Base-by-base conservation (phyloP, 2,888 invertebrate genomes). In the Cancer borealis region DNA sequence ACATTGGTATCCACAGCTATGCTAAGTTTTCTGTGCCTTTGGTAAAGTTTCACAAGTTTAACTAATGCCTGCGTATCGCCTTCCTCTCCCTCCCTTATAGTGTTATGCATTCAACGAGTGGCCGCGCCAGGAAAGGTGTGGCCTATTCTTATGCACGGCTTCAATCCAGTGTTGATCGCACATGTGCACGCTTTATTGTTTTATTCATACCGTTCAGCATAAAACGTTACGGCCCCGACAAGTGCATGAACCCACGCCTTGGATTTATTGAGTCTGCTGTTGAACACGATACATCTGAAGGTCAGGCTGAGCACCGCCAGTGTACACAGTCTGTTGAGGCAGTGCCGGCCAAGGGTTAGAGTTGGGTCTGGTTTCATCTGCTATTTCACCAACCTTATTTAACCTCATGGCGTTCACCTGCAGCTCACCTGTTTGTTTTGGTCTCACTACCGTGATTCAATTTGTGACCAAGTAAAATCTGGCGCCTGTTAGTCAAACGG, bases 151-250 rank as follows among this genome's bases (percentile, higher is more conserved):
- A 92, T 92, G 88, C 92, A 92, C 39, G 66, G 60, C 88, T 87
- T 60, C 84, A n/a, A 46, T 46, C 88, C 73, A 49, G 66, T 89
- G 93, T 89, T 60, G 66, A 73, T 93, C 66, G 89, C 66, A 39
- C 88, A 79, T 49, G 88, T 47, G 49, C 92, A 17, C 87, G 46
- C 46, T 39, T 93, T 88, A 88, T 88, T 93, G 66, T 93, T 89
- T 93, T 93, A 93, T 93, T 89, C 93, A 93, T 93, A 49, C 39
- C 73, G 60, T 46, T 49, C 66, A 45, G 54, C 87, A 93, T 93
- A 89, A 93, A 73, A 73, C 88, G 54, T 79, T 47, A 79, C 66
- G 49, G 46, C 8, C 92, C 60, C 30, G 92, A 92, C 84, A 84
- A 87, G 92, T 92, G 88, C 66, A 92, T 92, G 88, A 92, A 45